A percentile compares a stretch with the other conserved stretches of the same genome.
Conservation (phyloP, 2,888 invertebrate genomes). For the Shargacucullia verbasci region DNA sequence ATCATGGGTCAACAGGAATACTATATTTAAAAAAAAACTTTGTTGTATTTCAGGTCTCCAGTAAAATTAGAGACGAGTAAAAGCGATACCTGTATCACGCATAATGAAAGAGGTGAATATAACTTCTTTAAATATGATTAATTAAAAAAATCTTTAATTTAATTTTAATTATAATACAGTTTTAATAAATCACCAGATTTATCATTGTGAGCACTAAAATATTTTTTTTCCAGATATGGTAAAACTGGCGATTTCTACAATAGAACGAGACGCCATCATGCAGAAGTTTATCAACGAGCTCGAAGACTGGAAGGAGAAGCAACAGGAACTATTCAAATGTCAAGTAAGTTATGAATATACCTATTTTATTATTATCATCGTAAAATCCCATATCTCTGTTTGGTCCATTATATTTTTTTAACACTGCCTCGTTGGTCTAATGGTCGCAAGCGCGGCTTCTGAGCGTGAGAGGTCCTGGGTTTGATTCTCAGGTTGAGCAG, state of each 20-base stretch:
- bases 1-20: too few species aligned
- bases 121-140: constrained; percentile 65
- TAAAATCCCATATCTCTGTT: too few species aligned
- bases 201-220: too few species aligned
- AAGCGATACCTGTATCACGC: constrained; percentile 70
- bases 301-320: constrained; percentile 92
- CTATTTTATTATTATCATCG: too few species aligned
- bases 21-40: too few species aligned
- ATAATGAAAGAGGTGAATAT: constrained; percentile 64
- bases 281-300: constrained; percentile 91
- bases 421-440: too few species aligned
- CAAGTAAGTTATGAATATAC: constrained; percentile 77
- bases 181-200: too few species aligned
- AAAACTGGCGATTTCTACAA: constrained; percentile 60
- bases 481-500: too few species aligned
- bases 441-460: too few species aligned
- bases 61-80: constrained; percentile 67
- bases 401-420: constrained; percentile 15
- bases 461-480: too few species aligned
- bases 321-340: constrained; percentile 90
- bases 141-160: too few species aligned
- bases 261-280: constrained; percentile 76
- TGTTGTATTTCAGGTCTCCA: constrained; percentile 66
- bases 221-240: constrained; percentile 68
- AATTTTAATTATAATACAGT: too few species aligned